Evolutionary conservation across 2,797 vertebrate species (phyloP).

Genomic region (Aulostomus chinensis): DNA sequence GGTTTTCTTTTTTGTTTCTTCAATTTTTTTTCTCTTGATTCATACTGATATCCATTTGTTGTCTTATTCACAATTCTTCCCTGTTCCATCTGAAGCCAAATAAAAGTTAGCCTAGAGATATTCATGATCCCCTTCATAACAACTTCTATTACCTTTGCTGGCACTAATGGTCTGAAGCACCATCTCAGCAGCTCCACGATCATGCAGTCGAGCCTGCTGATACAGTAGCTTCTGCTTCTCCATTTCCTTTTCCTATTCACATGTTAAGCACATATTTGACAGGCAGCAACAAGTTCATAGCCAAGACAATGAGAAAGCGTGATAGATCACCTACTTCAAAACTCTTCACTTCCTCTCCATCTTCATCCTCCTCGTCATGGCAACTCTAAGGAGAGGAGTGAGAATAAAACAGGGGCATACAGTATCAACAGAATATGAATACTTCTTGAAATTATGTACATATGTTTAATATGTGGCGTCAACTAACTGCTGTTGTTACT

Average conservation of each 20-base stretch:
- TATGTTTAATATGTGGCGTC: too few relatives aligned
- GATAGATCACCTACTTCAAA: slow-evolving; percentile 88
- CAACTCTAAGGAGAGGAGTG: slow-evolving; percentile 83
- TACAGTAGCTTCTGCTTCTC: slow-evolving; percentile 97
- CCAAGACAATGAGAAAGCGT: background rate
- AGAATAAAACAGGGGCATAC: background rate
- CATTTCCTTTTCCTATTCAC: slow-evolving; percentile 94
- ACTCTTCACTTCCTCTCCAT: slow-evolving; percentile 94
- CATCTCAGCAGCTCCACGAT: slow-evolving; percentile 95
- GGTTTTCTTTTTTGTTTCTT: too few relatives aligned
- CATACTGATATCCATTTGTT: background rate
- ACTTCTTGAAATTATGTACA: too few relatives aligned
- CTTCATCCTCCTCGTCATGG: slow-evolving; percentile 94
- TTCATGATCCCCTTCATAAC: too few relatives aligned
- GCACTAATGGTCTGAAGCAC: slow-evolving; percentile 96
- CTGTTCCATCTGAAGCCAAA: background rate
- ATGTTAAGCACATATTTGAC: background rate
- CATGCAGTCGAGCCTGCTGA: slow-evolving; percentile 93
- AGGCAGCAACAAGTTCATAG: background rate
- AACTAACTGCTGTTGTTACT: too few relatives aligned
- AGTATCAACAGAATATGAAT: too few relatives aligned
- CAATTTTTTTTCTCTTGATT: background rate
- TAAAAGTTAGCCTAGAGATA: too few relatives aligned
- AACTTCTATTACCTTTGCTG: slow-evolving; percentile 95
- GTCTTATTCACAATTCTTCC: background rate